Evolutionary conservation across 2,113 vertebrate genomes (phyloP).

Genomic region (Mormyrus lacerda): DNA sequence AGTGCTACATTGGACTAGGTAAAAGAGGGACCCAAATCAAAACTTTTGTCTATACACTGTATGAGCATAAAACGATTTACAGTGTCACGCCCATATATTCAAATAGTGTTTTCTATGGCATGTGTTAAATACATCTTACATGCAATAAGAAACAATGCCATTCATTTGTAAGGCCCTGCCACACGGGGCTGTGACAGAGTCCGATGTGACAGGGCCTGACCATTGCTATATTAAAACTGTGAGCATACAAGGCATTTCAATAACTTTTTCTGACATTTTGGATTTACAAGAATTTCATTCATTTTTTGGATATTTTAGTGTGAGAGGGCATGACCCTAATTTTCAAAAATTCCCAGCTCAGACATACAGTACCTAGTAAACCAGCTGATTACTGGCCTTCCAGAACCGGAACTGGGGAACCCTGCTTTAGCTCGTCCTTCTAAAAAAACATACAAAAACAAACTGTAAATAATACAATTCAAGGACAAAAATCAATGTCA

Average conservation of each 20-base stretch:
- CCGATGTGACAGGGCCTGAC: not conserved
- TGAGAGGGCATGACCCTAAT: not conserved
- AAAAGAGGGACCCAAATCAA: not conserved
- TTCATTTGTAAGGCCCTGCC: too few species aligned
- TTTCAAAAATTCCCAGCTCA: too few species aligned
- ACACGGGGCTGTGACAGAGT: not conserved
- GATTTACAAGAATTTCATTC: not conserved
- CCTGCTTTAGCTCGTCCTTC: too few species aligned
- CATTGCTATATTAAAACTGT: not conserved
- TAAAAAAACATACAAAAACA: not conserved
- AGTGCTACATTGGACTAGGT: not conserved
- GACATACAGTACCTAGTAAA: too few species aligned
- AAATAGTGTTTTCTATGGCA: too few species aligned
- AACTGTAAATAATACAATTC: not conserved
- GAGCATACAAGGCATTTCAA: not conserved
- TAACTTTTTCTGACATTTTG: not conserved
- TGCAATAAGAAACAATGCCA: too few species aligned
- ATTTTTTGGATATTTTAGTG: not conserved
- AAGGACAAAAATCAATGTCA: not conserved
- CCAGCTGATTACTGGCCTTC: too few species aligned
- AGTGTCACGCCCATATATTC: not conserved
- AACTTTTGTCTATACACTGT: not conserved
- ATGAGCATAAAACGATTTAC: not conserved
- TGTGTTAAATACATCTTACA: too few species aligned
- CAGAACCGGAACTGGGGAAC: too few species aligned